Evolutionary conservation across 2,888 invertebrate genomes (phyloP).

Genomic region (Campaea margaritaria): DNA sequence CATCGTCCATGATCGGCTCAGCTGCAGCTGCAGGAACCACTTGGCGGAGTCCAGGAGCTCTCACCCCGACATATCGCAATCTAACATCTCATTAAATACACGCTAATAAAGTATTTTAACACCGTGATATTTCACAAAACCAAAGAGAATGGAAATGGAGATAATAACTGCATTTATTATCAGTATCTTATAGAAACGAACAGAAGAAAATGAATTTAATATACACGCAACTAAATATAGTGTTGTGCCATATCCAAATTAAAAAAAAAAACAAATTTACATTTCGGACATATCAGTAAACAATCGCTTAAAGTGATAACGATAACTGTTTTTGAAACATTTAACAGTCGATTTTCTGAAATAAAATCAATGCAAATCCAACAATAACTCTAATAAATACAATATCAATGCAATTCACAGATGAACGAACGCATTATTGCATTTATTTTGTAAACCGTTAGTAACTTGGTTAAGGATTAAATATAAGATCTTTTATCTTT

Average conservation of each 20-base stretch:
- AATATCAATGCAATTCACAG: constrained; percentile 48
- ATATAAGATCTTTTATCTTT: constrained; percentile 59
- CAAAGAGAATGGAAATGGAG: constrained; percentile 70
- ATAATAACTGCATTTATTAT: constrained; percentile 72
- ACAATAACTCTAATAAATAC: constrained; percentile 31
- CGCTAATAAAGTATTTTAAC: constrained; percentile 66
- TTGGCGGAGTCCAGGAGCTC: constrained; percentile 48
- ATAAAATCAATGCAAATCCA: constrained; percentile 44
- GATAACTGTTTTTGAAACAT: constrained; percentile 46
- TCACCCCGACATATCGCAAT: constrained; percentile 74
- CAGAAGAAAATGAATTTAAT: constrained; percentile 37
- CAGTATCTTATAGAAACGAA: constrained; percentile 46
- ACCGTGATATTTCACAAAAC: constrained; percentile 83
- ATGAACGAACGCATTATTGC: constrained; percentile 57
- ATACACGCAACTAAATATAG: constrained; percentile 32
- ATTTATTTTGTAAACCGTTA: constrained; percentile 75
- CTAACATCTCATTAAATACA: constrained; percentile 61
- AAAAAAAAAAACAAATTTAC: constrained; percentile 34
- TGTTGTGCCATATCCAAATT: constrained; percentile 66
- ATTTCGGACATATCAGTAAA: constrained; percentile 59
- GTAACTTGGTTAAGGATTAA: constrained; percentile 61
- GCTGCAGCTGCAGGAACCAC: constrained; percentile 46
- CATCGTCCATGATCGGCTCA: constrained; percentile 45
- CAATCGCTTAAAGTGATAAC: constrained; percentile 58
- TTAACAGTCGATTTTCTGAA: constrained; percentile 47